Conservation (phyloP, 2,888 invertebrate genomes). For the Nomada flava region DNA sequence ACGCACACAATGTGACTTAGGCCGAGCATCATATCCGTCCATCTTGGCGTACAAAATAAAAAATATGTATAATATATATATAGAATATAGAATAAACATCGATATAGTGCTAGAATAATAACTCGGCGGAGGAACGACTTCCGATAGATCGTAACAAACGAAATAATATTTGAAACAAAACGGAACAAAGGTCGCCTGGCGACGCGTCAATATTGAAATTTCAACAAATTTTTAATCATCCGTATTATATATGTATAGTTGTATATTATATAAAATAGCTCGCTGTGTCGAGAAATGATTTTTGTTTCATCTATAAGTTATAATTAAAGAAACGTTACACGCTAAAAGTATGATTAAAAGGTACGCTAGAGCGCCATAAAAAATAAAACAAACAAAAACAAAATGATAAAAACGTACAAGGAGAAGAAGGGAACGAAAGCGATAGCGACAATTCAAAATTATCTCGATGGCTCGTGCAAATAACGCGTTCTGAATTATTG, state of each 20-base stretch:
- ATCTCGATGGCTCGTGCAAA: slow-evolving; percentile 33
- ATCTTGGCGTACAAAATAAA: slow-evolving; percentile 44
- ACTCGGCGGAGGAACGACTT: slow-evolving; percentile 38
- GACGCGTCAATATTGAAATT: slow-evolving; percentile 50
- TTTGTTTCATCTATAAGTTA: slow-evolving; percentile 25
- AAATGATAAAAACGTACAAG: not conserved
- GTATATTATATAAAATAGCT: not conserved
- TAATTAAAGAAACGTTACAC: slow-evolving; percentile 25
- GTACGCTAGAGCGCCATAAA: slow-evolving; percentile 15
- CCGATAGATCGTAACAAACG: slow-evolving; percentile 45
- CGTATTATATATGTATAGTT: not conserved
- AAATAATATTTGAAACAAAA: slow-evolving; percentile 54
- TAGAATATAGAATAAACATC: slow-evolving; percentile 28
- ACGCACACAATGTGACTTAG: slow-evolving; percentile 64
- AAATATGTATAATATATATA: slow-evolving; percentile 39
- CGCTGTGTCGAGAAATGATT: slow-evolving; percentile 13
- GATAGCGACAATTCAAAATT: slow-evolving; percentile 20
- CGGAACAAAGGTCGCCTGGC: slow-evolving; percentile 17
- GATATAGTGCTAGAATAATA: slow-evolving; percentile 30
- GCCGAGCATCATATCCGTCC: slow-evolving; percentile 61
- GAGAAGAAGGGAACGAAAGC: not conserved
- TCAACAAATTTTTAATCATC: slow-evolving; percentile 20
- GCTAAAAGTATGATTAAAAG: slow-evolving; percentile 13
- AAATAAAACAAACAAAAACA: slow-evolving; percentile 21
- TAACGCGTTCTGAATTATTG: slow-evolving; percentile 38